A percentile compares a stretch with the other conserved stretches of the same genome.
These are phyloP conservation scores for Solea solea DNA, from an alignment of 2,113 vertebrate species.

Conservation along the genomic window DNA sequence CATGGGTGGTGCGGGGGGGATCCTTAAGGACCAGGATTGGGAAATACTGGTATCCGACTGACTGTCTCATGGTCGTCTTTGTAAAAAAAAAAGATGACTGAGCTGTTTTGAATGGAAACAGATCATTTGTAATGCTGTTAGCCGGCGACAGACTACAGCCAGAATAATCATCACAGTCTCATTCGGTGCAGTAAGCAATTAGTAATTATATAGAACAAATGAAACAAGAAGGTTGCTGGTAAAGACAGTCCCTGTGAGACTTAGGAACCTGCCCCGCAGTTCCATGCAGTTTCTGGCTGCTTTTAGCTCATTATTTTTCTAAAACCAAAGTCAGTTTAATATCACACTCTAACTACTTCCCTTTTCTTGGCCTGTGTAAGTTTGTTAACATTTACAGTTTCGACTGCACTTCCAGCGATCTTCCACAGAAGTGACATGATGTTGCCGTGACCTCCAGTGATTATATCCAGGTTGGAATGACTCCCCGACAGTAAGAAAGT, in stretches of 20 bases:
- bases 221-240: background rate
- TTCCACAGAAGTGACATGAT: too few relatives aligned
- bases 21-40: too few relatives aligned
- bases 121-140: background rate
- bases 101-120: background rate
- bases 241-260: constrained; percentile 2
- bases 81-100: background rate
- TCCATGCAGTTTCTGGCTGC: background rate
- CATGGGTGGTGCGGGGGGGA: background rate
- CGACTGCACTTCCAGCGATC: too few relatives aligned
- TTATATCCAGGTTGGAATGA: too few relatives aligned
- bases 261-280: background rate
- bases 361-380: too few relatives aligned
- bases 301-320: constrained; percentile 18
- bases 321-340: too few relatives aligned
- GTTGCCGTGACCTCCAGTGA: too few relatives aligned
- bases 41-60: background rate
- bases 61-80: constrained; percentile 16
- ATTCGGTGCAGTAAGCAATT: background rate
- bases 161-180: background rate
- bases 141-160: background rate
- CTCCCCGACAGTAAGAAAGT: too few relatives aligned
- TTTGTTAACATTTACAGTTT: too few relatives aligned
- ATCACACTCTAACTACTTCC: too few relatives aligned
- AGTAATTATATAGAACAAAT: constrained; percentile 9